Conservation (phyloP, 2,797 vertebrate species). For the Cirrhinus mrigala region DNA sequence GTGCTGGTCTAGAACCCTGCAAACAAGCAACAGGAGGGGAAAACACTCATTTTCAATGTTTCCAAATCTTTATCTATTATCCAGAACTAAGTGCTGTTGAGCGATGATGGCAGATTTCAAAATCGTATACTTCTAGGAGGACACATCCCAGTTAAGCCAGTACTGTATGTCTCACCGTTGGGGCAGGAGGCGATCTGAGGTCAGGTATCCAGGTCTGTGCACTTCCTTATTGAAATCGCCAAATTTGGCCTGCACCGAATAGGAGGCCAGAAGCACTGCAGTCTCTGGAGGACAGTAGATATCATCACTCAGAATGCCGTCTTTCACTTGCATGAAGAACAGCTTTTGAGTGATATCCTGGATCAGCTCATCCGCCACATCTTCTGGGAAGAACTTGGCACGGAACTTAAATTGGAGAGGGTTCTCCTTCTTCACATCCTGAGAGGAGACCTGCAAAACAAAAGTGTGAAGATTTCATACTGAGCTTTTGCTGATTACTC, state of each 20-base stretch:
- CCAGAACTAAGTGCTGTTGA: not conserved
- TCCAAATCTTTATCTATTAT: not conserved
- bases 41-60: not conserved
- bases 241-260: constrained; percentile 95
- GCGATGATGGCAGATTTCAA: not conserved
- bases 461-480: not conserved
- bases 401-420: constrained; percentile 95
- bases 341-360: constrained; percentile 98
- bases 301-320: constrained; percentile 90
- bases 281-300: constrained; percentile 98
- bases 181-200: constrained; percentile 89
- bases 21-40: not conserved
- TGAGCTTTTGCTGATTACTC: not conserved
- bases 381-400: constrained; percentile 95
- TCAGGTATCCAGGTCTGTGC: constrained; percentile 90
- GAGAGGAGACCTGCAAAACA: constrained; percentile 86
- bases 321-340: constrained; percentile 97
- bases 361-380: constrained; percentile 94
- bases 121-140: not conserved
- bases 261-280: constrained; percentile 94
- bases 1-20: constrained; percentile 95
- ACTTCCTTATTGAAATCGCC: constrained; percentile 89
- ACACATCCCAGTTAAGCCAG: not conserved
- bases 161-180: constrained; percentile 81
- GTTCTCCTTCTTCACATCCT: constrained; percentile 94